Evolutionary conservation across 2,113 vertebrate species (phyloP).

Genomic region (Halichoerus grypus): DNA sequence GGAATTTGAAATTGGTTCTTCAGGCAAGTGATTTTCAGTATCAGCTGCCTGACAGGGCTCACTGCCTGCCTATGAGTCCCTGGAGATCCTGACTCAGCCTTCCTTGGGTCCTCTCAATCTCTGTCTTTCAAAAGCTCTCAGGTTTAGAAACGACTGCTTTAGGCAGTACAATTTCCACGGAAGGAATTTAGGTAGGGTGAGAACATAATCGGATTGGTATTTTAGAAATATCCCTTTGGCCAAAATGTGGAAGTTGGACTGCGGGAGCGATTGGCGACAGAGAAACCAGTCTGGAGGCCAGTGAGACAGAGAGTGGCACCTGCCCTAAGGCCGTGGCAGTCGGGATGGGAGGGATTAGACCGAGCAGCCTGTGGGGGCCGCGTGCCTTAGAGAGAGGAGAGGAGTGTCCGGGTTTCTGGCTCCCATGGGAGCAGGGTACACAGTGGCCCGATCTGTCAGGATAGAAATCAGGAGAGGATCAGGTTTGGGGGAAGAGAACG

Average conservation of each 20-base stretch:
- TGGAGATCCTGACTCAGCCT: neutral
- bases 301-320: no score
- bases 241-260: neutral
- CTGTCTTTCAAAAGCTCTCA: neutral
- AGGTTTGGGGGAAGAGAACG: neutral
- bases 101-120: neutral
- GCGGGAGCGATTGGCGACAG: neutral
- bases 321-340: accelerated
- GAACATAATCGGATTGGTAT: neutral
- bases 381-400: neutral
- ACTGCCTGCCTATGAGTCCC: no score
- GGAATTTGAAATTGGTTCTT: neutral
- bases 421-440: neutral
- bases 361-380: neutral
- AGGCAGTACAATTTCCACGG: neutral
- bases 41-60: neutral
- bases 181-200: neutral
- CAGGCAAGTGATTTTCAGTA: neutral
- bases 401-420: neutral
- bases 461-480: neutral
- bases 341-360: neutral
- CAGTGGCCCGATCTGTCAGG: neutral
- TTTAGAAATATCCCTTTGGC: neutral
- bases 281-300: neutral
- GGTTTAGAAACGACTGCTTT: neutral